Base-by-base conservation (phyloP, 1,140 invertebrate genomes). In the Meloidogyne floridensis region DNA sequence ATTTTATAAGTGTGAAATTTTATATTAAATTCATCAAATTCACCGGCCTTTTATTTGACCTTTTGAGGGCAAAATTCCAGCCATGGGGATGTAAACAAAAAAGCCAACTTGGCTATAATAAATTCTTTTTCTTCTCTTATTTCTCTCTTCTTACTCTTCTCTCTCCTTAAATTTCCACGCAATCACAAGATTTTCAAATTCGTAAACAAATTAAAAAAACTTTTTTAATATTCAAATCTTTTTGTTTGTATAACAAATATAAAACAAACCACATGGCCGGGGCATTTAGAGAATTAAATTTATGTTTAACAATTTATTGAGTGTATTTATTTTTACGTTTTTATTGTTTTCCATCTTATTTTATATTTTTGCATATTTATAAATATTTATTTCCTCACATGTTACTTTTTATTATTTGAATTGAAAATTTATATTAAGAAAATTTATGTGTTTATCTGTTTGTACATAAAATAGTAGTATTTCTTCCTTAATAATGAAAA, bases 1-100 rank as follows among this genome's bases (percentile, higher is more conserved):
- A 47, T 47, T 47, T 6, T 47, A 47, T 6, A 47, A 47, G 0
- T 47, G 7, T 0, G 5, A 47, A 47, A 47, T 47, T 47, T 47
- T 5, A 47, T 47, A 47, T 47, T 1, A 2, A 47, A 3, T 47
- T 1, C 11, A 54, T 54, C 3, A 54, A 9, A 54, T 65, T n/a
- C n/a, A n/a, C 3, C 74, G 75, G 15, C 13, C 69, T 77, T 77
- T 77, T 77, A 43, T 11, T 32, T 76, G 10, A 11, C 53, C 18
- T 65, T 54, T 65, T 54, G 75, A 13, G 75, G 9, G 47, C 15
- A 11, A 32, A 18, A 54, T 75, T 75, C 51, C 6, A 65, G 4
- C 10, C 47, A 32, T 75, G 73, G 51, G 15, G 6, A 43, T 56
- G 59, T 65, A 65, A 65, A 65, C 6, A 65, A 65, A 65, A 65